Conservation (phyloP, 2,113 vertebrate species). For the Chaetodon trifascialis region DNA sequence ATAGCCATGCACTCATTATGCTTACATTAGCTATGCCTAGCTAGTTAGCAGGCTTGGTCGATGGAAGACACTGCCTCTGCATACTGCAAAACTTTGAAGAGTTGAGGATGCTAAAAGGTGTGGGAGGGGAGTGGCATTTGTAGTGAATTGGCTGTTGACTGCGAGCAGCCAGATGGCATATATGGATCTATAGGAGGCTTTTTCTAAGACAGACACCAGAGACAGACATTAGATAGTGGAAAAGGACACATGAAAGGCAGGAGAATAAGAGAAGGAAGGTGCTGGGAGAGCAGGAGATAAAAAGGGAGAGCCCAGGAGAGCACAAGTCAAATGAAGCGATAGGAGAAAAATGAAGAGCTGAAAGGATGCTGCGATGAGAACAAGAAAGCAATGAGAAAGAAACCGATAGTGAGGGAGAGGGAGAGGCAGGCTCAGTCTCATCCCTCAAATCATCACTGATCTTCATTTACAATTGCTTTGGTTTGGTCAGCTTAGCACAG, state of each 20-base stretch:
- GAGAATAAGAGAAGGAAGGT: conserved; percentile 57
- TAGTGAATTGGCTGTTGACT: conserved; percentile 9
- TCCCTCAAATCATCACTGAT: conserved; percentile 44
- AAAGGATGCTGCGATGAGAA: conserved; percentile 54
- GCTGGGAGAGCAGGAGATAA: conserved; percentile 63
- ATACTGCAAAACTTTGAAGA: conserved; percentile 22
- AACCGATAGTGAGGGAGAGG: conserved; percentile 18
- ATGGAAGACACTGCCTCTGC: conserved; percentile 28
- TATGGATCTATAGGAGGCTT: conserved; percentile 68
- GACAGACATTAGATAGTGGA: conserved; percentile 64
- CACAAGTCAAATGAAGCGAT: conserved; percentile 69
- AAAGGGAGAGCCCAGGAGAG: conserved; percentile 70
- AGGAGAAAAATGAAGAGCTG: conserved; percentile 65
- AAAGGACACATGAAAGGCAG: conserved; percentile 80
- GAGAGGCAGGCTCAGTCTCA: conserved; percentile 11
- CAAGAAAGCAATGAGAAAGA: conserved; percentile 40
- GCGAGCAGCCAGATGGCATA: conserved; percentile 44
- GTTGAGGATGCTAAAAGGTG: conserved; percentile 27
- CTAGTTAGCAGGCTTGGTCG: conserved; percentile 48
- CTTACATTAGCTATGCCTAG: conserved; percentile 55
- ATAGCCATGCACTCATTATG: conserved; percentile 51
- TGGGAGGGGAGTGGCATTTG: conserved; percentile 4
- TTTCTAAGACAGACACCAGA: conserved; percentile 37
- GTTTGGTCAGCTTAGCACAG: conserved; percentile 23
- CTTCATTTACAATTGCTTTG: conserved; percentile 36